Evolutionary conservation across 1,140 invertebrate genomes (phyloP).

Genomic region (Plutomurus gul): DNA sequence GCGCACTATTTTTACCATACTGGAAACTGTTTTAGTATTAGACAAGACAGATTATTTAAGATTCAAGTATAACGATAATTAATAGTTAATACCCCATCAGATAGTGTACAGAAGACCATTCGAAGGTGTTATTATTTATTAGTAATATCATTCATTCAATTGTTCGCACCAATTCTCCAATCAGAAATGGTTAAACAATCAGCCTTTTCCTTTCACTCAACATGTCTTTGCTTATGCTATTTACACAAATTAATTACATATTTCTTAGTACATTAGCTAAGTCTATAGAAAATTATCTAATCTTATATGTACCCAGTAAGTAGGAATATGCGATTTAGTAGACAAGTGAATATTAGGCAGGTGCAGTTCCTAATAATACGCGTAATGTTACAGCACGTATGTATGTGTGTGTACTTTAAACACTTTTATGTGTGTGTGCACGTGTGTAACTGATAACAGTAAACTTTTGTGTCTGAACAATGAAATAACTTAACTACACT

Average conservation of each 20-base stretch:
- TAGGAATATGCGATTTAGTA: background rate
- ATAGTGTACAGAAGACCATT: background rate
- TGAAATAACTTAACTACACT: background rate
- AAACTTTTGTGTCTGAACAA: too few species aligned
- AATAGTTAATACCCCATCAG: background rate
- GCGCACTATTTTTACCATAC: background rate
- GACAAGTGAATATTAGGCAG: background rate
- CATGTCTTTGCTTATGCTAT: too few species aligned
- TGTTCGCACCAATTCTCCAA: background rate
- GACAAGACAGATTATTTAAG: too few species aligned
- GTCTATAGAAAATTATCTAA: constrained; percentile 4
- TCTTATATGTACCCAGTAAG: background rate
- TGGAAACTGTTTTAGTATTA: too few species aligned
- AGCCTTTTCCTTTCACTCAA: constrained; percentile 10
- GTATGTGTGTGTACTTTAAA: too few species aligned
- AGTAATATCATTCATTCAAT: constrained; percentile 20
- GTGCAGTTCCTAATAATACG: background rate
- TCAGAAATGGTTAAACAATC: constrained; percentile 1
- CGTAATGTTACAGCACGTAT: background rate
- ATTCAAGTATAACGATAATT: background rate
- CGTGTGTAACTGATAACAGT: too few species aligned
- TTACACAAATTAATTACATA: too few species aligned
- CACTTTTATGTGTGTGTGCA: too few species aligned
- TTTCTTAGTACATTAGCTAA: too few species aligned
- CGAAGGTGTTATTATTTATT: constrained; percentile 1